phyloP scores from a whole-genome alignment of 2,888 invertebrate genomes.

The Drosophila lutescens region DNA sequence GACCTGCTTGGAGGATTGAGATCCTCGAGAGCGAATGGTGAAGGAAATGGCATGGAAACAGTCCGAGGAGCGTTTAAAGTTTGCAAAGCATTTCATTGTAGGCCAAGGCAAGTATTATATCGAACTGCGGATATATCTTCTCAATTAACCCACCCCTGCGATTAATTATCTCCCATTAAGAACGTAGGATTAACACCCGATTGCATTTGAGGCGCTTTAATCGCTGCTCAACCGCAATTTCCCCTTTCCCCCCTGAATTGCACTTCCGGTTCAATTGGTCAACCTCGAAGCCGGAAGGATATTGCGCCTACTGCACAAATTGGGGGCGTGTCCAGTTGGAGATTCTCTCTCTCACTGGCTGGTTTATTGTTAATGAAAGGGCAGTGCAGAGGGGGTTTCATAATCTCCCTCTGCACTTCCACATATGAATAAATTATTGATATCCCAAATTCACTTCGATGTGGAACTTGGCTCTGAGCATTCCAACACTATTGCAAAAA shows the following conservation, averaged over 20 bases:
- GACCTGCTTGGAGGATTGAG: constrained; percentile 38
- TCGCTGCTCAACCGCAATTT: constrained; percentile 33
- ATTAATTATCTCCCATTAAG: constrained; percentile 36
- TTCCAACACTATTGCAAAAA: constrained; percentile 17
- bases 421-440: constrained; percentile 40
- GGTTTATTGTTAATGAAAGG: constrained; percentile 23
- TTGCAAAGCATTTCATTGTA: constrained; percentile 43
- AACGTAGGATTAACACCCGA: constrained; percentile 15
- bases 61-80: constrained; percentile 36
- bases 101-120: constrained; percentile 39
- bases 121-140: constrained; percentile 11
- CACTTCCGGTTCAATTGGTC: constrained; percentile 33
- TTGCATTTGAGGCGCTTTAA: constrained; percentile 39
- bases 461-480: not conserved
- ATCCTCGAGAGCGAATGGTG: constrained; percentile 17
- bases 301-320: constrained; percentile 32
- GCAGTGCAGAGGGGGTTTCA: not conserved
- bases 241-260: not conserved
- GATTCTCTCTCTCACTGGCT: not conserved
- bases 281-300: constrained; percentile 32
- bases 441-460: constrained; percentile 15
- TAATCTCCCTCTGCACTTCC: not conserved
- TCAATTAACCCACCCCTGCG: constrained; percentile 6
- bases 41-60: constrained; percentile 30
- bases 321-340: constrained; percentile 7